Conservation (phyloP, 2,888 invertebrate species). For the Cinara cedri region DNA sequence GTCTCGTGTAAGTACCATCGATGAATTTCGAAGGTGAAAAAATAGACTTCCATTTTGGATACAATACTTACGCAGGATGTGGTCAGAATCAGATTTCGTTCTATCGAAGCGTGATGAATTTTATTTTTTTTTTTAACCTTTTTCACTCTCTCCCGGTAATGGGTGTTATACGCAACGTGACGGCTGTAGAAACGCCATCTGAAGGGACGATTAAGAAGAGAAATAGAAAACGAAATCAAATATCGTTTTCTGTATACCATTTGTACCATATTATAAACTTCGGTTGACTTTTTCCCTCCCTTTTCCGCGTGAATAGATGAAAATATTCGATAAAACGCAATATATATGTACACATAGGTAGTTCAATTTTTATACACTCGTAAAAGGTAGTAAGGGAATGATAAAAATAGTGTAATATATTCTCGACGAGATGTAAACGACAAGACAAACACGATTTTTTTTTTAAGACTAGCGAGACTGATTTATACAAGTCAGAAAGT, state of each 20-base stretch:
- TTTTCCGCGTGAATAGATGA: neutral
- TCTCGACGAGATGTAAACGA: neutral
- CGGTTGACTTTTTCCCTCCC: neutral
- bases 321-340: neutral
- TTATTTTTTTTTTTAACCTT: constrained; percentile 30
- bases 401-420: neutral
- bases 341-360: constrained; percentile 5
- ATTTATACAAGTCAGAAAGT: neutral
- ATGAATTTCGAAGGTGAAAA: neutral
- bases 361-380: constrained; percentile 16
- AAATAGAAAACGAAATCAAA: neutral
- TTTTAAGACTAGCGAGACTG: neutral
- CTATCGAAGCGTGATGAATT: constrained; percentile 36
- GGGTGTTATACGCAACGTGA: constrained; percentile 29
- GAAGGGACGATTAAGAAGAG: constrained; percentile 2
- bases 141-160: neutral
- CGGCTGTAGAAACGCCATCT: constrained; percentile 37
- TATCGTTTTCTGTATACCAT: constrained; percentile 23
- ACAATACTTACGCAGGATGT: constrained; percentile 24
- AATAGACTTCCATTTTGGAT: constrained; percentile 7
- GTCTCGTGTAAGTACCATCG: neutral
- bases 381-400: neutral
- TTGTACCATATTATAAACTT: constrained; percentile 18
- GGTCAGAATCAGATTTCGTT: constrained; percentile 20
- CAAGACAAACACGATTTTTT: no score